Conservation (phyloP, 2,888 invertebrate species). For the Drosophila anomelani region DNA sequence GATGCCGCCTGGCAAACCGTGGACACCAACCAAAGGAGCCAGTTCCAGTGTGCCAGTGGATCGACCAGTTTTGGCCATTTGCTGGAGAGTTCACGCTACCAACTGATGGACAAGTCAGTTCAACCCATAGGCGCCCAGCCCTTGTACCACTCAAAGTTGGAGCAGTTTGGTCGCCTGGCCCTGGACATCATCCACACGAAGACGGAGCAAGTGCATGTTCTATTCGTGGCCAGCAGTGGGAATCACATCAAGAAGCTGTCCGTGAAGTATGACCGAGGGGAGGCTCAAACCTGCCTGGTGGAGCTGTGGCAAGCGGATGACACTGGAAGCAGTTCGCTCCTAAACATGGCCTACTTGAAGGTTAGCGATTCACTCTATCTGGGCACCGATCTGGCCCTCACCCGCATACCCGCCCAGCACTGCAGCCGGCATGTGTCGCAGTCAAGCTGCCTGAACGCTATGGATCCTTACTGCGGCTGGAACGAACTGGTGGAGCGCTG, state of each 20-base stretch:
- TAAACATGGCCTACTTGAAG: conserved; percentile 91
- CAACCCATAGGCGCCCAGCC: conserved; percentile 90
- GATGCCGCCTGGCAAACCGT: conserved; percentile 92
- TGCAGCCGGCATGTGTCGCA: conserved; percentile 90
- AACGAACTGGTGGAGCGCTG: conserved; percentile 91
- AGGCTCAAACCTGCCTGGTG: conserved; percentile 91
- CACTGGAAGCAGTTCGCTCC: conserved; percentile 83
- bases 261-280: conserved; percentile 86
- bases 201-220: conserved; percentile 89
- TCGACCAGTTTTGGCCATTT: conserved; percentile 85
- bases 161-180: conserved; percentile 91
- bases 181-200: conserved; percentile 91
- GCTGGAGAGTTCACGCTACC: conserved; percentile 90
- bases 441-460: conserved; percentile 91
- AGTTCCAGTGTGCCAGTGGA: conserved; percentile 87
- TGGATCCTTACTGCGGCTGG: conserved; percentile 98
- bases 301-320: conserved; percentile 91
- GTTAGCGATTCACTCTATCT: conserved; percentile 92
- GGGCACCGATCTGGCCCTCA: conserved; percentile 88
- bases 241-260: conserved; percentile 93
- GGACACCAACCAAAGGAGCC: conserved; percentile 86
- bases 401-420: conserved; percentile 91
- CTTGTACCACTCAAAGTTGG: conserved; percentile 89
- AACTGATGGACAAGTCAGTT: conserved; percentile 94
- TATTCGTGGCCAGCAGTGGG: conserved; percentile 92